Conservation (phyloP, 2,113 vertebrate species). For the Capricornis sumatraensis region DNA sequence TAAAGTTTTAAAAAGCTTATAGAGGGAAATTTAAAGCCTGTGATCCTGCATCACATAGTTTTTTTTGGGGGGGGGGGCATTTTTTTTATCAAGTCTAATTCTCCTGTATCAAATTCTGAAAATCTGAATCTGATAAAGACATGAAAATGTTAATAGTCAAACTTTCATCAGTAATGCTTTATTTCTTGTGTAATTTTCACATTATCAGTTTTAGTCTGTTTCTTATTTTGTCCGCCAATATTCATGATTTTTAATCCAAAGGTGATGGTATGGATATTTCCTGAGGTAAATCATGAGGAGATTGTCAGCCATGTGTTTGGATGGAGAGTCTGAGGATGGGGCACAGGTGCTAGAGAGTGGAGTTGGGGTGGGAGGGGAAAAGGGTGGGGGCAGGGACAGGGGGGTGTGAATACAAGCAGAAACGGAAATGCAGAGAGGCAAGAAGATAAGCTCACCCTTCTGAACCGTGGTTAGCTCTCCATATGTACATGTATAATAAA, state of each 20-base stretch:
- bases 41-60: too few relatives aligned
- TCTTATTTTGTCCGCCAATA: background rate
- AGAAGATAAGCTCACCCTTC: background rate
- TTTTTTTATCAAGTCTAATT: too few relatives aligned
- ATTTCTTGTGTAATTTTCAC: background rate
- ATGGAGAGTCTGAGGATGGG: background rate
- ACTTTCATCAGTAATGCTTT: background rate
- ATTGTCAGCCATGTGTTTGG: background rate
- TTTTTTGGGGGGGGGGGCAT: too few relatives aligned
- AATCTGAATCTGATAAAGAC: too few relatives aligned
- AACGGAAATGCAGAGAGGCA: background rate
- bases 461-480: background rate
- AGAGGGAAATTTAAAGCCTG: too few relatives aligned
- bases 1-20: too few relatives aligned
- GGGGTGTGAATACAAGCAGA: too few relatives aligned
- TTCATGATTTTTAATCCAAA: background rate
- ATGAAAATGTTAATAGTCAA: too few relatives aligned
- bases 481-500: background rate
- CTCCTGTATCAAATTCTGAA: too few relatives aligned
- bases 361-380: background rate
- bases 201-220: background rate
- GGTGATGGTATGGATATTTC: background rate
- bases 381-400: background rate
- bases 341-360: background rate
- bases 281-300: background rate